These are phyloP conservation scores for Holothuria scabra DNA, from an alignment of 53 echinoderm and acorn worm species.

Conservation along the genomic window DNA sequence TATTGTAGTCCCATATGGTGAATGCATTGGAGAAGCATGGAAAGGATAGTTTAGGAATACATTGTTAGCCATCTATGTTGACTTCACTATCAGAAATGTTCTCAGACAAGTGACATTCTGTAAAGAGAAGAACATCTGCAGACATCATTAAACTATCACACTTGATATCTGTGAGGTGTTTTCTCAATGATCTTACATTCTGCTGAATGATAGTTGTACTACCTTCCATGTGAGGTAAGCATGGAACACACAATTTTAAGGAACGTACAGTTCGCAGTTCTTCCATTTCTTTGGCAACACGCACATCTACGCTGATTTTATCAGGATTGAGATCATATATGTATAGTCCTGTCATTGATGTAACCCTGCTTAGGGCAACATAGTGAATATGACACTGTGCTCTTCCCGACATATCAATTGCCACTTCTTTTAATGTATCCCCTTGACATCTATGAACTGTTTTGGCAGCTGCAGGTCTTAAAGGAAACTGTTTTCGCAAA, in stretches of 20 bases:
- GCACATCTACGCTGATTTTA: constrained; percentile 14
- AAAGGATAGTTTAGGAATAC: background rate
- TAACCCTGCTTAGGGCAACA: constrained; percentile 44
- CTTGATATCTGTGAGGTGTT: background rate
- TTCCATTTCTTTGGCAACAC: constrained; percentile 31
- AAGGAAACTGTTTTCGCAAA: background rate
- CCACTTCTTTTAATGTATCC: constrained; percentile 4
- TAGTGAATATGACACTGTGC: constrained; percentile 40
- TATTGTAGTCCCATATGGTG: constrained; percentile 1
- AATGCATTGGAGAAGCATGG: background rate
- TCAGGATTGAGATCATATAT: background rate
- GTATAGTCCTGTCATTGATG: constrained; percentile 22
- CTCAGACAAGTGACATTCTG: constrained; percentile 7
- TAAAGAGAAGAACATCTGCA: constrained; percentile 38
- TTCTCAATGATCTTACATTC: constrained; percentile 27
- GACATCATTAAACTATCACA: background rate
- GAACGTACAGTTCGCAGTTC: background rate
- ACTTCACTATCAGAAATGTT: background rate
- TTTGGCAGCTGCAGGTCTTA: constrained; percentile 20
- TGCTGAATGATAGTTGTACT: constrained; percentile 19
- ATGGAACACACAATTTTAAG: background rate
- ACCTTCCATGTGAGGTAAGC: background rate
- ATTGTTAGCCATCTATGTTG: background rate
- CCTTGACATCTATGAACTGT: constrained; percentile 46
- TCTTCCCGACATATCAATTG: constrained; percentile 22